Conservation (phyloP, 2,797 vertebrate species). For the Oreochromis mossambicus region DNA sequence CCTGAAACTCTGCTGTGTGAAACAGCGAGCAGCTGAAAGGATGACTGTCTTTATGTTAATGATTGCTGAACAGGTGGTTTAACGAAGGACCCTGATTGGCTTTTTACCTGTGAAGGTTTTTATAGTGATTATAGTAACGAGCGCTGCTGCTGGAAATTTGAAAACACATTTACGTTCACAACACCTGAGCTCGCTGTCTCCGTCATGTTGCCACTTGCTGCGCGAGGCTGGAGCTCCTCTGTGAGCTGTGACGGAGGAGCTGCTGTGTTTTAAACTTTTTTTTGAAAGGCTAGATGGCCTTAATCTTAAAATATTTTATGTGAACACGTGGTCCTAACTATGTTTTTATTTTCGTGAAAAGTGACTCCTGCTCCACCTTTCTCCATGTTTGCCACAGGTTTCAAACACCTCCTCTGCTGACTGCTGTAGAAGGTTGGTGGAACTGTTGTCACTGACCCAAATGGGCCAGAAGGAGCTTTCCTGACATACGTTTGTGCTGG, state of each 20-base stretch:
- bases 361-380: neutral
- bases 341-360: neutral
- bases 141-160: neutral
- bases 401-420: neutral
- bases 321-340: fast-evolving
- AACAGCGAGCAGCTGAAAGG: neutral
- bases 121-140: neutral
- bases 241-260: neutral
- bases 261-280: neutral
- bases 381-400: neutral
- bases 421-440: neutral
- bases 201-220: neutral
- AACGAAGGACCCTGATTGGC: neutral
- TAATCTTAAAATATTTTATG: neutral
- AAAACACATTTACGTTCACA: neutral
- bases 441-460: neutral
- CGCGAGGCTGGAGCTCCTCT: fast-evolving
- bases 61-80: neutral
- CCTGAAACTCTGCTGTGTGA: neutral
- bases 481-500: neutral
- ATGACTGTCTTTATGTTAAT: neutral
- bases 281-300: neutral
- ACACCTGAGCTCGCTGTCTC: fast-evolving
- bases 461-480: neutral
- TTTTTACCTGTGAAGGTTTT: fast-evolving